Evolutionary conservation across 1,140 invertebrate species (phyloP), one percentile per base, ranked within the genome.

Genomic region (Nymphalis io): DNA sequence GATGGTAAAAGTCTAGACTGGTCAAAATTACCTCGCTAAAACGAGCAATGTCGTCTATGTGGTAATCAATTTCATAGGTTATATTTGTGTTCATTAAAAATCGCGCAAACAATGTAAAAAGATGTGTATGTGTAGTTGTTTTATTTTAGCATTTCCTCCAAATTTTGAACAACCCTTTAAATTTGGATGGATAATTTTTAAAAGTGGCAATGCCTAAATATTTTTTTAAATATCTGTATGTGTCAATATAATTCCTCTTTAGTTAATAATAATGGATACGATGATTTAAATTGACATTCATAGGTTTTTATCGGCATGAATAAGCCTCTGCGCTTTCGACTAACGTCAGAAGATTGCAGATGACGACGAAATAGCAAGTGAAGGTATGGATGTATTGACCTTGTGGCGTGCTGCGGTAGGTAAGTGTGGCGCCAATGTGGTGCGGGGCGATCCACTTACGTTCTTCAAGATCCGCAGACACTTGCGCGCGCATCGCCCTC

Each of bases 401-500:
- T 89, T 90, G 87, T 75, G 87, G 88, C 62, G 95, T 95, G 88
- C 94, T 95, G 75, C 95, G 93, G 88, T 96, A 96, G 58, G 94
- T 95, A 72, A 94, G 93, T 84, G 94, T 91, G 82, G 89, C 87
- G 87, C 88, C 90, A 87, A 91, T 88, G 83, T 92, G 91, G 73
- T 92, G 91, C 83, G 90, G 85, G 80, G 82, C 91, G 84, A 89
- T 91, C 90, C 91, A 92, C 85, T 95, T 93, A 83, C 96, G 93
- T 86, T 98, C 97, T 82, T 98, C 97, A 63, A 98, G 93, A 84
- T 98, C 97, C 93, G 97, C 94, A 3, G 93, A 93, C 38, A 95
- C 93, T 75, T 95, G 93, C 77, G 95, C 95, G 70, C 95, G 95
- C 69, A 95, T 88, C 60, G 95, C 94, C 74, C 93, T 89, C 73